Evolutionary conservation across 2,888 invertebrate species (phyloP).

Genomic region (Cynaeus angustus): DNA sequence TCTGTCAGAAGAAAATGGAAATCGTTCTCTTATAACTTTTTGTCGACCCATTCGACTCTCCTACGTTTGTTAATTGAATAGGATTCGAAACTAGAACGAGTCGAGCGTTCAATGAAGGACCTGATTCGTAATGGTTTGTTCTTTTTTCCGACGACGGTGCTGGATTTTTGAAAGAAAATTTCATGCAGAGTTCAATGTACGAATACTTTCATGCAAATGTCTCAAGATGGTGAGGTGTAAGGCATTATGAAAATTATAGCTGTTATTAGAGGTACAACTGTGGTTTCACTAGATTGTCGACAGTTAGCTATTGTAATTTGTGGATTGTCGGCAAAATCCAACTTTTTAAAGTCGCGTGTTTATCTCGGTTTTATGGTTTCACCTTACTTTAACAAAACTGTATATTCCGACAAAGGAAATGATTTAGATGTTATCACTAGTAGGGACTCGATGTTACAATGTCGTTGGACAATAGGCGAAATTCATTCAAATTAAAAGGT

Average conservation of each 20-base stretch:
- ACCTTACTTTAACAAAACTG: neutral
- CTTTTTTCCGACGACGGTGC: constrained; percentile 16
- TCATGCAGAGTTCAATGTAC: constrained; percentile 26
- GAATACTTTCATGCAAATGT: constrained; percentile 37
- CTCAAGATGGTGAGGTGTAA: constrained; percentile 13
- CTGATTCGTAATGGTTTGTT: constrained; percentile 22
- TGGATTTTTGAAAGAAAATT: constrained; percentile 26
- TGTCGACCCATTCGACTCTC: constrained; percentile 11
- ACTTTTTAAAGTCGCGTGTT: constrained; percentile 33
- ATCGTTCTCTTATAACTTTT: constrained; percentile 16
- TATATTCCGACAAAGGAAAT: neutral
- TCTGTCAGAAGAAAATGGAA: constrained; percentile 18
- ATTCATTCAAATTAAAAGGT: too few species aligned
- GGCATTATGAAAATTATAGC: constrained; percentile 39
- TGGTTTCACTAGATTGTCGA: constrained; percentile 35
- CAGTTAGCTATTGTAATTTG: constrained; percentile 38
- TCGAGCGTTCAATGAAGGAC: constrained; percentile 37
- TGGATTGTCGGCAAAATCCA: constrained; percentile 10
- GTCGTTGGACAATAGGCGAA: neutral
- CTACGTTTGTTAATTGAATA: constrained; percentile 1
- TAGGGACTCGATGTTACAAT: neutral
- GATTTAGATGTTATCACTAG: constrained; percentile 1
- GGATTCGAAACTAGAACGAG: constrained; percentile 16
- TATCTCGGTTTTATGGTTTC: constrained; percentile 12
- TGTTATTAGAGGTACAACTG: constrained; percentile 39